Percentiles rank a stretch among this genome's conserved stretches.
phyloP scores from a whole-genome alignment of 2,797 vertebrate genomes.

The Sebastes wilsoni region DNA sequence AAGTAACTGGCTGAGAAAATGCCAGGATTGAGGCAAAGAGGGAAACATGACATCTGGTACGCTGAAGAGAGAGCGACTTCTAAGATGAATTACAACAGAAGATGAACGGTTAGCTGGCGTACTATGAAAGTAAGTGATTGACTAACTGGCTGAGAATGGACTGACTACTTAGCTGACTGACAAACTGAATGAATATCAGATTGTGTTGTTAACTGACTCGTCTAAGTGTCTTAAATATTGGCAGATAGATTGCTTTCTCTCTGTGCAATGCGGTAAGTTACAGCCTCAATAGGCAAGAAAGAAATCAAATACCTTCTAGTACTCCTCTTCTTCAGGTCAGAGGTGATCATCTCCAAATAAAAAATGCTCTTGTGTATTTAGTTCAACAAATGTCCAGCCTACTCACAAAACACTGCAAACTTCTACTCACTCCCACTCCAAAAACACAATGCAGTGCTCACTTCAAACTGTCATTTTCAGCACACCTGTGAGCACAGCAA shows the following conservation, averaged over 20 bases:
- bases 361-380: conserved; percentile 13
- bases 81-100: neutral
- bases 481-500: conserved; percentile 8
- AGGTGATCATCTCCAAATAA: neutral
- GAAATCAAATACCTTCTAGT: conserved; percentile 3
- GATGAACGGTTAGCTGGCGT: neutral
- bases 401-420: conserved; percentile 49
- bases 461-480: conserved; percentile 26
- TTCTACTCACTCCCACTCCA: conserved; percentile 33
- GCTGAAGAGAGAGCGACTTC: conserved; percentile 1
- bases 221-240: neutral
- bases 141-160: neutral
- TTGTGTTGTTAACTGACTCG: neutral
- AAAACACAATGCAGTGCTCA: conserved; percentile 22
- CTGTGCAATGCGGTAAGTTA: neutral
- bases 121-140: neutral
- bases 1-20: conserved; percentile 67
- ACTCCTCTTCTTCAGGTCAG: conserved; percentile 1
- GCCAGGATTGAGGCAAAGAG: neutral
- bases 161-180: neutral
- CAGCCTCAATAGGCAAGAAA: neutral
- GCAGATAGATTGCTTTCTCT: neutral
- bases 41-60: neutral
- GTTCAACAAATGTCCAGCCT: neutral
- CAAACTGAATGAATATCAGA: neutral